Conservation (phyloP, 1,140 invertebrate genomes). For the Papilio polyxenes region DNA sequence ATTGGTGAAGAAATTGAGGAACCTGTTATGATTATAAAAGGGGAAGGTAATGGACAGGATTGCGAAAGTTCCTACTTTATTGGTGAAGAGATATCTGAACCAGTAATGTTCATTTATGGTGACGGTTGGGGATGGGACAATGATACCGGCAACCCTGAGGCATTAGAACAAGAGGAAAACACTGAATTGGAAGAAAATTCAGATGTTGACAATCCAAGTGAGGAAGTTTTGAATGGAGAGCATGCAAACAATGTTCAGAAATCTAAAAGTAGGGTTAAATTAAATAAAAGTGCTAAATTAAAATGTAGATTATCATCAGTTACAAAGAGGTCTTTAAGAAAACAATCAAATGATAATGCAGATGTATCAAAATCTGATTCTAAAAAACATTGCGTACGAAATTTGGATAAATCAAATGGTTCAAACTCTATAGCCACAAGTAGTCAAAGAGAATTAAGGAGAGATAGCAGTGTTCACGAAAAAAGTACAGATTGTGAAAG, state of each 20-base stretch:
- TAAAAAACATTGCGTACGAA: constrained; percentile 72
- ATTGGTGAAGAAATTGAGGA: constrained; percentile 87
- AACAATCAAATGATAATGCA: constrained; percentile 65
- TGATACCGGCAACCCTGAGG: constrained; percentile 83
- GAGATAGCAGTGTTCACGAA: constrained; percentile 67
- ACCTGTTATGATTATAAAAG: constrained; percentile 86
- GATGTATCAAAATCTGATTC: constrained; percentile 66
- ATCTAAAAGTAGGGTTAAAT: constrained; percentile 63
- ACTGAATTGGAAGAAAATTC: constrained; percentile 52
- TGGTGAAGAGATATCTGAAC: constrained; percentile 87
- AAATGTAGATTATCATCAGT: constrained; percentile 61
- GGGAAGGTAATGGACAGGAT: constrained; percentile 87
- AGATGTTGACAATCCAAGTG: constrained; percentile 67
- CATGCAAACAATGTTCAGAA: constrained; percentile 58
- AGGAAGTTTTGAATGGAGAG: constrained; percentile 74
- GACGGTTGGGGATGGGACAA: constrained; percentile 87
- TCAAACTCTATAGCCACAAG: constrained; percentile 72
- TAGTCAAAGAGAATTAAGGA: constrained; percentile 69
- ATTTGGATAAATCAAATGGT: constrained; percentile 70
- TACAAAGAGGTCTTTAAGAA: constrained; percentile 67
- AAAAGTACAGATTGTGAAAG: constrained; percentile 67
- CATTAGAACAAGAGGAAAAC: constrained; percentile 74
- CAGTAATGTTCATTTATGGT: constrained; percentile 86
- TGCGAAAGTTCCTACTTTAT: constrained; percentile 82
- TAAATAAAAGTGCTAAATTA: constrained; percentile 67